Percentiles rank a stretch among this genome's conserved stretches.
Conservation (phyloP, 2,888 invertebrate species). For the Masnerella sp. region DNA sequence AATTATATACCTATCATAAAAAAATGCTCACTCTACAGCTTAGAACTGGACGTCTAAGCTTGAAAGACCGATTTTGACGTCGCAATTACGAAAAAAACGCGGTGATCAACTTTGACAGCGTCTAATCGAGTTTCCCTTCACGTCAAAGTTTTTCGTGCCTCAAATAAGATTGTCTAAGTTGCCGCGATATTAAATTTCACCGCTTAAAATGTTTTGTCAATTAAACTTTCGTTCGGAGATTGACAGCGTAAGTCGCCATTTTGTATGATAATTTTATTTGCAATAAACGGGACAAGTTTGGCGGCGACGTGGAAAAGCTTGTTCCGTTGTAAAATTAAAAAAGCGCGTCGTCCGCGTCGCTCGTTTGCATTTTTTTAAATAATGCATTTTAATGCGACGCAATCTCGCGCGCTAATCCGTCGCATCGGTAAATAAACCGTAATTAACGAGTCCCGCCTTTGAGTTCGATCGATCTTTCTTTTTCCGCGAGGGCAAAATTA, state of each 20-base stretch:
- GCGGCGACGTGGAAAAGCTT: slow-evolving; percentile 14
- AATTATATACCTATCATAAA: no score
- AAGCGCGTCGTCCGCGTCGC: neutral
- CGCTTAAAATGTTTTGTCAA: slow-evolving; percentile 43
- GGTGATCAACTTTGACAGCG: slow-evolving; percentile 23
- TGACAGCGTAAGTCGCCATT: slow-evolving; percentile 25
- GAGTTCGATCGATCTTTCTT: neutral
- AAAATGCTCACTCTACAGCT: no score
- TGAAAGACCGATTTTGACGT: neutral
- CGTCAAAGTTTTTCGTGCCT: slow-evolving; percentile 33
- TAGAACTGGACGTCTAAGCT: no score
- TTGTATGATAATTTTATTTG: slow-evolving; percentile 44
- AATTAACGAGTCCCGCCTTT: slow-evolving; percentile 9
- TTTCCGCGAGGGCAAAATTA: slow-evolving; percentile 5
- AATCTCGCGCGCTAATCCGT: slow-evolving; percentile 10
- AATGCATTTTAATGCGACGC: slow-evolving; percentile 2
- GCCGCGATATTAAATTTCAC: slow-evolving; percentile 35
- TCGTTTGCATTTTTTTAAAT: slow-evolving; percentile 29
- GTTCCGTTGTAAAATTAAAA: slow-evolving; percentile 30
- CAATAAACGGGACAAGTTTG: slow-evolving; percentile 31
- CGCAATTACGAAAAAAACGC: slow-evolving; percentile 4
- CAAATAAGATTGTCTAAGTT: slow-evolving; percentile 38
- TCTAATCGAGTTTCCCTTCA: slow-evolving; percentile 32
- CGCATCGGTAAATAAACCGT: slow-evolving; percentile 21
- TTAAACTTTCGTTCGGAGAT: slow-evolving; percentile 41